Evolutionary conservation across 2,113 vertebrate genomes (phyloP).

Genomic region (Triplophysa rosa): DNA sequence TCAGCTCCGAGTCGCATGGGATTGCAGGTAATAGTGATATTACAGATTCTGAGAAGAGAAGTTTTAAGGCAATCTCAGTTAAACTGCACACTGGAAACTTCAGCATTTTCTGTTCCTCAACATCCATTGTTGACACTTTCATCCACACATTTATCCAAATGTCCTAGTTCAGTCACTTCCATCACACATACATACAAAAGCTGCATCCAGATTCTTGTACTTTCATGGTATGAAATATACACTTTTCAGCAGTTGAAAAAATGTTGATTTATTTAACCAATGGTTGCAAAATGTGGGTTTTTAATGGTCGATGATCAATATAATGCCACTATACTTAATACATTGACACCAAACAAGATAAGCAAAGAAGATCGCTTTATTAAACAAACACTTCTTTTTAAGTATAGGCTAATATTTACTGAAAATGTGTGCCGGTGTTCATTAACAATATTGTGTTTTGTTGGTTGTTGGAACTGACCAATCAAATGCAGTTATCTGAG

Average conservation of each 20-base stretch:
- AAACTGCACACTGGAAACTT: conserved; percentile 14
- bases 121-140: conserved; percentile 28
- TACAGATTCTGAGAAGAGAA: conserved; percentile 26
- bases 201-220: background rate
- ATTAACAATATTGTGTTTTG: too few relatives aligned
- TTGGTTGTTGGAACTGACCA: too few relatives aligned
- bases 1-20: conserved; percentile 16
- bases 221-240: background rate
- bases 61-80: conserved; percentile 10
- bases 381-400: too few relatives aligned
- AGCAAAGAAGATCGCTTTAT: too few relatives aligned
- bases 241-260: background rate
- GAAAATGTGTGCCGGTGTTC: too few relatives aligned
- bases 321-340: too few relatives aligned
- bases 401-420: too few relatives aligned
- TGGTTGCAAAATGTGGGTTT: too few relatives aligned
- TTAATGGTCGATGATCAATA: too few relatives aligned
- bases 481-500: too few relatives aligned
- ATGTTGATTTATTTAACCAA: too few relatives aligned
- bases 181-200: background rate
- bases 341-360: too few relatives aligned
- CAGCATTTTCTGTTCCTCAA: conserved; percentile 33
- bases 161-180: conserved; percentile 22
- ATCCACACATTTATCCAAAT: conserved; percentile 4
- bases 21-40: conserved; percentile 33